A percentile compares a stretch with the other conserved stretches of the same genome.
Evolutionary conservation across 2,888 invertebrate genomes (phyloP).

Genomic region (Drosophila aldrichi): DNA sequence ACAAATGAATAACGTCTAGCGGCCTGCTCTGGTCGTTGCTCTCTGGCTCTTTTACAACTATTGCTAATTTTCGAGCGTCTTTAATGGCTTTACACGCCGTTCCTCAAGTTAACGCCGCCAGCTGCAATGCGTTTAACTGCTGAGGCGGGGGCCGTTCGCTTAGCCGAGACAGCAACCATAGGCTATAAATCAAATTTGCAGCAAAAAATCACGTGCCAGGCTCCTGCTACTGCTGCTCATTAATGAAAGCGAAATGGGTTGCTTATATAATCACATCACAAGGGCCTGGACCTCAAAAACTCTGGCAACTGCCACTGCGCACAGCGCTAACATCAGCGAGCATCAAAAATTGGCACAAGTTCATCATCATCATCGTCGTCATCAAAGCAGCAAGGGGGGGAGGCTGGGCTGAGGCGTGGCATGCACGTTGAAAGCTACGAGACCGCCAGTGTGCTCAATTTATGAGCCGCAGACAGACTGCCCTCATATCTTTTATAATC

Average conservation of each 20-base stretch:
- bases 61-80: conserved; percentile 70
- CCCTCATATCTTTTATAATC: conserved; percentile 58
- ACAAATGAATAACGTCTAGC: conserved; percentile 46
- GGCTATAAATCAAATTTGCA: conserved; percentile 69
- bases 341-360: conserved; percentile 76
- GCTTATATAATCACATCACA: conserved; percentile 63
- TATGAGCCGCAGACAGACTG: conserved; percentile 79
- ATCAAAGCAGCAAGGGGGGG: background rate
- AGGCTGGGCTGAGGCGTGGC: conserved; percentile 49
- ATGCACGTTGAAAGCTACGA: conserved; percentile 71
- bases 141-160: conserved; percentile 9
- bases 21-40: conserved; percentile 16
- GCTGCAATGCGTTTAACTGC: conserved; percentile 15
- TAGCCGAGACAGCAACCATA: conserved; percentile 65
- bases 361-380: conserved; percentile 59
- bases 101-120: conserved; percentile 74
- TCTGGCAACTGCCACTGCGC: conserved; percentile 74
- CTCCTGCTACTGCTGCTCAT: conserved; percentile 43
- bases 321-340: conserved; percentile 42
- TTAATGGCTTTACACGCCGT: conserved; percentile 80
- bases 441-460: conserved; percentile 71
- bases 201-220: conserved; percentile 72
- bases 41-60: conserved; percentile 55
- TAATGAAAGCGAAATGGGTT: conserved; percentile 72
- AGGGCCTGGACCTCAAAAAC: conserved; percentile 44